These are phyloP conservation scores for Orthochromis malagaraziensis DNA, from an alignment of 2,113 vertebrate species.

Conservation along the genomic window DNA sequence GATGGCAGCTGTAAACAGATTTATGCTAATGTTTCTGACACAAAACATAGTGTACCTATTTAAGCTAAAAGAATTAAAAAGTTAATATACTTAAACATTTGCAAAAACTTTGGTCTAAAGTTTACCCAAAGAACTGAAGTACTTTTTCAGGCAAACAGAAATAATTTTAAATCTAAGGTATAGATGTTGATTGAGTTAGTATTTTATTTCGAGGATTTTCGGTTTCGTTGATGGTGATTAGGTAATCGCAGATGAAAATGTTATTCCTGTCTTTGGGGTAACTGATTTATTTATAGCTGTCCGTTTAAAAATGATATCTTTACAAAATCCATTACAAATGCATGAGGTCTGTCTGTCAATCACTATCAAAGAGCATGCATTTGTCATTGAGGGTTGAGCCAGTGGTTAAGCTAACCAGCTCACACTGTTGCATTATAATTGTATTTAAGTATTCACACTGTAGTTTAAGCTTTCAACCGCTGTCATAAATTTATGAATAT, in stretches of 20 bases:
- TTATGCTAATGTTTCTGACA: neutral
- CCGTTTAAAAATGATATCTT: neutral
- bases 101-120: neutral
- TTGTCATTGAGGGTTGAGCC: neutral
- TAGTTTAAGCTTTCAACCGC: neutral
- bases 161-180: neutral
- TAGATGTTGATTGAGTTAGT: neutral
- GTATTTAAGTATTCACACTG: neutral
- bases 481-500: neutral
- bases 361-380: neutral
- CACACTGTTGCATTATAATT: neutral
- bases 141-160: neutral
- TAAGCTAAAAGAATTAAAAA: neutral
- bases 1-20: neutral
- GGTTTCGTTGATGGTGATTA: neutral
- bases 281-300: conserved; percentile 5
- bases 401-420: neutral
- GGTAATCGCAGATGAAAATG: neutral
- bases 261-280: neutral
- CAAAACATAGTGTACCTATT: neutral
- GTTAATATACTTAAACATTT: neutral
- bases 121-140: neutral
- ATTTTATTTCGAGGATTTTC: neutral
- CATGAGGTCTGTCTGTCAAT: conserved; percentile 4
- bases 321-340: neutral